phyloP scores from a whole-genome alignment of 2,113 vertebrate species.

The Plecturocebus donacophilus region DNA sequence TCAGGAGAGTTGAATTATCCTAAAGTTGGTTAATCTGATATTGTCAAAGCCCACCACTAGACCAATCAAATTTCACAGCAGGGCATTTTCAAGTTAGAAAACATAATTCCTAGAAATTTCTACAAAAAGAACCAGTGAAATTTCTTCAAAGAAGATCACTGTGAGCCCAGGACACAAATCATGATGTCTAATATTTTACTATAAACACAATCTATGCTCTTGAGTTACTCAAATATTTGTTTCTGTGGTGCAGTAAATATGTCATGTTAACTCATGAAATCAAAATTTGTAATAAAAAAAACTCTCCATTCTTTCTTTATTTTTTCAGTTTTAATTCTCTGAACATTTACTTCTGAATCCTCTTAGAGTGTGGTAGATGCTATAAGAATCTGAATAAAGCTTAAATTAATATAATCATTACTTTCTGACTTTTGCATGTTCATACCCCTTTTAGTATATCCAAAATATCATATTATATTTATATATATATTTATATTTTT shows the following conservation, averaged over 20 bases:
- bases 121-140: not conserved
- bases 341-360: not conserved
- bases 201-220: not conserved
- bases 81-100: not conserved
- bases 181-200: not conserved
- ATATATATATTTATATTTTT: not conserved
- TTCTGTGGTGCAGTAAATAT: not conserved
- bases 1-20: not conserved
- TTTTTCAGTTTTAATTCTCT: not conserved
- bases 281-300: not conserved
- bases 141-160: not conserved
- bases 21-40: not conserved
- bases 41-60: not conserved
- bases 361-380: not conserved
- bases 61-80: not conserved
- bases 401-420: not conserved
- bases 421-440: not conserved
- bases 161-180: not conserved
- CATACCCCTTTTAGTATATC: not conserved
- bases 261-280: not conserved
- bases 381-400: not conserved
- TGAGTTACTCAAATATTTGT: not conserved
- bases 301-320: not conserved
- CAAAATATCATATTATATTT: not conserved
- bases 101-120: not conserved